phyloP scores from a whole-genome alignment of 2,113 vertebrate genomes.

The Hippopotamus amphibius region DNA sequence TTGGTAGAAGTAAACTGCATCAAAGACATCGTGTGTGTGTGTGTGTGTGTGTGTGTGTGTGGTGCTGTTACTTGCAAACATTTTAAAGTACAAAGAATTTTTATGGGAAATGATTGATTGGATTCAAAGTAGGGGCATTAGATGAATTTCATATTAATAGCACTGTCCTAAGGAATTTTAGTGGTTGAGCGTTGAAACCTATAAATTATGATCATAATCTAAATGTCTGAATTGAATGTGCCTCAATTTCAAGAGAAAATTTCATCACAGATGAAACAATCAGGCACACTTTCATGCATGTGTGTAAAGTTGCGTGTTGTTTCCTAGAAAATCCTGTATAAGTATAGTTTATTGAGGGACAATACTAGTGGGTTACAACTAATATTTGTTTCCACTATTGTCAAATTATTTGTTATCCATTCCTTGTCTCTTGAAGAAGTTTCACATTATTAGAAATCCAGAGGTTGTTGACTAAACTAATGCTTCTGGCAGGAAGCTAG shows the following conservation, averaged over 20 bases:
- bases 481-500: background rate
- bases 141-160: background rate
- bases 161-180: background rate
- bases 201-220: background rate
- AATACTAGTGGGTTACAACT: background rate
- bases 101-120: background rate
- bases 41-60: background rate
- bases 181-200: background rate
- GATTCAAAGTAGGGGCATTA: background rate
- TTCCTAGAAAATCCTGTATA: background rate
- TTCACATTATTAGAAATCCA: slow-evolving; percentile 23
- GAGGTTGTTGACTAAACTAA: slow-evolving; percentile 6
- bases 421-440: background rate
- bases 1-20: background rate
- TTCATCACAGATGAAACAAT: background rate
- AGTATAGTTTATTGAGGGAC: background rate
- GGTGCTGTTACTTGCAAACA: background rate
- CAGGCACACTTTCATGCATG: background rate
- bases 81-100: background rate
- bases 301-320: background rate
- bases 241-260: background rate
- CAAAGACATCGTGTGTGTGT: background rate
- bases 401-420: background rate
- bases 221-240: background rate
- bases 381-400: slow-evolving; percentile 9